A percentile compares a stretch with the other conserved stretches of the same genome.
Evolutionary conservation across 2,888 invertebrate genomes (phyloP).

Genomic region (Branchellion lobata): DNA sequence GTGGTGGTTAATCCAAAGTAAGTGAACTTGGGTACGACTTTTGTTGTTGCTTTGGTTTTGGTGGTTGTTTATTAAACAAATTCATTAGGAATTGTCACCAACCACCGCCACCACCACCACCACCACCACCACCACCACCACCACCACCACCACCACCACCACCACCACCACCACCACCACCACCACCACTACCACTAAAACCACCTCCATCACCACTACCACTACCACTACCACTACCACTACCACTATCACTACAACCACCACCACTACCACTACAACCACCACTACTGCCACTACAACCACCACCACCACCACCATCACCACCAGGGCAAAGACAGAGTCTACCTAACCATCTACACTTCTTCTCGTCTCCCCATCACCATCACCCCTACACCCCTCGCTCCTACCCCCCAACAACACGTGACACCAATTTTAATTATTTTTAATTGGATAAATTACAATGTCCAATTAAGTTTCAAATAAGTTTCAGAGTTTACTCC

Average conservation of each 20-base stretch:
- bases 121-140: constrained; percentile 5
- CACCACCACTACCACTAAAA: background rate
- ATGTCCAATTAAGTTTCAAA: too few species aligned
- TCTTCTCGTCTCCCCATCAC: background rate
- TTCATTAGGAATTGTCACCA: too few species aligned
- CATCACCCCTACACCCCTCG: background rate
- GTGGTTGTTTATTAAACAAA: too few species aligned
- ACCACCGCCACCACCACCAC: constrained; percentile 1
- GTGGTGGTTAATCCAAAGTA: too few species aligned
- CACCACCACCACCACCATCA: background rate
- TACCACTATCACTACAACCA: too few species aligned
- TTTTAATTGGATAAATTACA: too few species aligned
- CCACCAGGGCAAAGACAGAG: background rate
- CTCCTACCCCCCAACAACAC: background rate
- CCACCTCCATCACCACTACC: too few species aligned
- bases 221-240: too few species aligned
- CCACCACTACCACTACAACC: too few species aligned
- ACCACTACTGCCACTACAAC: too few species aligned
- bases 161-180: background rate
- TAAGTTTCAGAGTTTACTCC: too few species aligned
- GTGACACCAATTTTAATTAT: too few species aligned
- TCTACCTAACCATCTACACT: background rate
- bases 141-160: constrained; percentile 5
- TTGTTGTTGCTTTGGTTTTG: background rate
- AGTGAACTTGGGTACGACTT: background rate